Evolutionary conservation across 2,113 vertebrate species (phyloP).

Genomic region (Urocolius indicus): DNA sequence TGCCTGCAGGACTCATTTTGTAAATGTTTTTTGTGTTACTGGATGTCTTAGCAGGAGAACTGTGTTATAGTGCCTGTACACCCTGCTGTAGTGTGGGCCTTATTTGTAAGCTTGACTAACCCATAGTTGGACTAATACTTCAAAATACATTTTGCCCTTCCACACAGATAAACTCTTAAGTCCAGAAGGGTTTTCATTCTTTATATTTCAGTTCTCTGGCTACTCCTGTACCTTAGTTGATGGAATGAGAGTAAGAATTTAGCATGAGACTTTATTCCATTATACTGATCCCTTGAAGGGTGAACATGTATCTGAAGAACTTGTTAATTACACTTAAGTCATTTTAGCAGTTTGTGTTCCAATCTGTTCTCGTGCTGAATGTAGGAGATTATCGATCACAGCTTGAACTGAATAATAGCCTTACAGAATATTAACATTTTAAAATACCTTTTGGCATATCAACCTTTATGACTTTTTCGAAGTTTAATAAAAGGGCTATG

Average conservation of each 20-base stretch:
- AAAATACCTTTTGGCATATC: neutral
- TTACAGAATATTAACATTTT: neutral
- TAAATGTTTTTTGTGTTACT: neutral
- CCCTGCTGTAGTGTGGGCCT: neutral
- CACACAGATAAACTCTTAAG: neutral
- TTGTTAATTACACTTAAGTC: neutral
- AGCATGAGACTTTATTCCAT: neutral
- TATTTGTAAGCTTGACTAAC: neutral
- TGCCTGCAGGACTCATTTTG: neutral
- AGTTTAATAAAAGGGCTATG: neutral
- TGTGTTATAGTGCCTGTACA: neutral
- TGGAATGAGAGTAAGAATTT: neutral
- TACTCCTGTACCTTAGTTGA: neutral
- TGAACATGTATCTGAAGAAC: neutral
- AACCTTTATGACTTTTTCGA: neutral
- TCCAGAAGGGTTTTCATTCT: neutral
- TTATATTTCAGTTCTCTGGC: neutral
- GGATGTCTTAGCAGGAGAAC: rapidly evolving
- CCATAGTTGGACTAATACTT: neutral
- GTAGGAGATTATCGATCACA: neutral
- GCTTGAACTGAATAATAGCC: neutral
- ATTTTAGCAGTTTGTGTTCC: neutral
- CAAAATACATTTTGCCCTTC: neutral
- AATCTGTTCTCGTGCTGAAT: neutral
- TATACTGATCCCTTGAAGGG: neutral